Base-by-base conservation (phyloP, 2,797 vertebrate genomes). In the Chanos chanos region DNA sequence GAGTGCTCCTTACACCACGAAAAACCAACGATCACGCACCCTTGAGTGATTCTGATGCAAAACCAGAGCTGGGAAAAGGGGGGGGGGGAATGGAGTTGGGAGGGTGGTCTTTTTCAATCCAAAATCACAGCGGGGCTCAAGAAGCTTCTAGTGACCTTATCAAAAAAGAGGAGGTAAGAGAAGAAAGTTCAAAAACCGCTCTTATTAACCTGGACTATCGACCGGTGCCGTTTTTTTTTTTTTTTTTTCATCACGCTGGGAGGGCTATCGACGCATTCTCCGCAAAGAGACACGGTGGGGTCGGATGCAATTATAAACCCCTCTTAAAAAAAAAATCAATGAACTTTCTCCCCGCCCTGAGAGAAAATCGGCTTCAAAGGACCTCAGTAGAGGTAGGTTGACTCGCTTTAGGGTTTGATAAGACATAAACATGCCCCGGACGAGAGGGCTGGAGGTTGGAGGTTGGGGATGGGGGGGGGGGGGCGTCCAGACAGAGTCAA, bases 311-410 rank as follows among this genome's bases (percentile, higher is more conserved):
- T 79, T 81, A 77, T 64, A 63, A 74, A 43, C 44, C 68, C 67
- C 73, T 86, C 70, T 56, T 41, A 8, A 4, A 8, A 76, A 83
- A 80, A 83, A 69, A 80, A 84, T 87, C 80, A 77, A 86, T 86
- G 64, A 83, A 76, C 75, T 77, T 79, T 77, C 67, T 60, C 27
- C 58, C 62, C 77, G 86, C 78, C 79, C 75, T 74, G 71, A 60
- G 79, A 76, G 64, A 66, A 64, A 66, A 25, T 59, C 51, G 45
- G 51, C 66, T 72, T 82, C 85, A 68, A 84, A 83, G 84, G 71
- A 65, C 59, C 68, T 75, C 73, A 51, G 24, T 24, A 21, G 36
- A 72, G 68, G 79, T n/a, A 68, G 75, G 66, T 74, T 59, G 70
- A 66, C 43, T 12, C 53, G 78, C 69, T 76, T 70, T 76, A 80